phyloP scores from a whole-genome alignment of 1,140 invertebrate species.

The Drosophila murphyi region DNA sequence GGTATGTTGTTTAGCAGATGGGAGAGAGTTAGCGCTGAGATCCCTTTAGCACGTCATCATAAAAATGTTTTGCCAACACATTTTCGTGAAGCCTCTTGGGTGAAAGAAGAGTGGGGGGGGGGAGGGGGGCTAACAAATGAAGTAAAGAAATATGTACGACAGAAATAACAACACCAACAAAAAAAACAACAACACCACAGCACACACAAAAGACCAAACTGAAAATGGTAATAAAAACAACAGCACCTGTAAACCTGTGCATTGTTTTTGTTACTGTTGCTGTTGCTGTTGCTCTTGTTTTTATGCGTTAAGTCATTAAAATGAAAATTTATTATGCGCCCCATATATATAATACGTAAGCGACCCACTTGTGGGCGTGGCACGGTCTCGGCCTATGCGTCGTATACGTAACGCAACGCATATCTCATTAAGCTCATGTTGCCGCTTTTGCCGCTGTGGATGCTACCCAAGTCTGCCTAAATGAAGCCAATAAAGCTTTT shows the following conservation, averaged over 20 bases:
- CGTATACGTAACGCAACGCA: slow-evolving; percentile 67
- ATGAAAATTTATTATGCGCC: slow-evolving; percentile 81
- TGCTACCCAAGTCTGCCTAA: slow-evolving; percentile 48
- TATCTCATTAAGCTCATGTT: slow-evolving; percentile 71
- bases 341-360: slow-evolving; percentile 19
- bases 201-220: slow-evolving; percentile 7
- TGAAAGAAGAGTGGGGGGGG: not conserved
- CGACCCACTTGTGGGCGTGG: slow-evolving; percentile 18
- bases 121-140: slow-evolving; percentile 62
- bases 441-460: slow-evolving; percentile 2
- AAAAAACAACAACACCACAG: slow-evolving; percentile 5
- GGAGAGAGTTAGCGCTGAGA: slow-evolving; percentile 34
- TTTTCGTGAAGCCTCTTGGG: slow-evolving; percentile 70
- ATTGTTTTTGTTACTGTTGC: slow-evolving; percentile 37
- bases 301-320: slow-evolving; percentile 83
- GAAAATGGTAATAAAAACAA: slow-evolving; percentile 32
- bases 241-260: slow-evolving; percentile 62
- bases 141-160: slow-evolving; percentile 68
- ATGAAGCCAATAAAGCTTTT: slow-evolving; percentile 81
- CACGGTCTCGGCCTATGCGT: slow-evolving; percentile 44
- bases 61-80: slow-evolving; percentile 80
- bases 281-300: slow-evolving; percentile 60
- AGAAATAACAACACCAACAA: slow-evolving; percentile 34
- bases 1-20: not conserved
- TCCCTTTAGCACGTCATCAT: slow-evolving; percentile 82